Percentiles rank a stretch among this genome's conserved stretches.
Conservation (phyloP, 2,797 vertebrate genomes). For the Sebastes hubbsi region DNA sequence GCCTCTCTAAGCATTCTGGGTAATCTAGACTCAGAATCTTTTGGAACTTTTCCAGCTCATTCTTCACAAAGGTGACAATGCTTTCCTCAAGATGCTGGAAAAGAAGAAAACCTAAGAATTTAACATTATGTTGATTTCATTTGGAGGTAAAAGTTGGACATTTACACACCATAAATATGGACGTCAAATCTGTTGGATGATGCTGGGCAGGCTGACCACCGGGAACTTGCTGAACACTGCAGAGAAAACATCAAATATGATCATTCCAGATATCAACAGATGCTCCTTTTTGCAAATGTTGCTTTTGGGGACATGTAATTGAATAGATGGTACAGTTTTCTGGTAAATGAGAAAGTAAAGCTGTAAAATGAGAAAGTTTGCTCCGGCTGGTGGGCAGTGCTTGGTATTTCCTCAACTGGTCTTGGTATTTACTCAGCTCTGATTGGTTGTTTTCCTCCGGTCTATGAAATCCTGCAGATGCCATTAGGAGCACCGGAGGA, state of each 20-base stretch:
- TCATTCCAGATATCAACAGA: background rate
- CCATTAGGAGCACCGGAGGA: too few species aligned
- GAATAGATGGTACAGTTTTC: background rate
- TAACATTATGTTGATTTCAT: background rate
- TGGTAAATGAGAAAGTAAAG: too few species aligned
- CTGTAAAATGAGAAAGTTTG: too few species aligned
- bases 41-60: constrained; percentile 8
- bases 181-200: background rate
- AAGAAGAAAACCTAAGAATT: background rate
- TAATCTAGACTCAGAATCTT: background rate
- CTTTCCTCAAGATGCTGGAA: constrained; percentile 3
- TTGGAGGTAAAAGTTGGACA: background rate
- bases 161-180: background rate
- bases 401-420: too few species aligned
- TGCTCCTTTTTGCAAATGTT: background rate
- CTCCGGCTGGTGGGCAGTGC: too few species aligned
- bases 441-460: too few species aligned
- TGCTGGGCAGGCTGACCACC: background rate
- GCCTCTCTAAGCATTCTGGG: background rate
- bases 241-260: background rate
- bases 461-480: too few species aligned
- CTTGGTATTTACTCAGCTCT: too few species aligned
- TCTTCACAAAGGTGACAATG: background rate
- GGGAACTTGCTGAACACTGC: background rate
- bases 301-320: background rate